A percentile compares a stretch with the other conserved stretches of the same genome.
phyloP scores from a whole-genome alignment of 2,888 invertebrate species.

The Neria commutata region DNA sequence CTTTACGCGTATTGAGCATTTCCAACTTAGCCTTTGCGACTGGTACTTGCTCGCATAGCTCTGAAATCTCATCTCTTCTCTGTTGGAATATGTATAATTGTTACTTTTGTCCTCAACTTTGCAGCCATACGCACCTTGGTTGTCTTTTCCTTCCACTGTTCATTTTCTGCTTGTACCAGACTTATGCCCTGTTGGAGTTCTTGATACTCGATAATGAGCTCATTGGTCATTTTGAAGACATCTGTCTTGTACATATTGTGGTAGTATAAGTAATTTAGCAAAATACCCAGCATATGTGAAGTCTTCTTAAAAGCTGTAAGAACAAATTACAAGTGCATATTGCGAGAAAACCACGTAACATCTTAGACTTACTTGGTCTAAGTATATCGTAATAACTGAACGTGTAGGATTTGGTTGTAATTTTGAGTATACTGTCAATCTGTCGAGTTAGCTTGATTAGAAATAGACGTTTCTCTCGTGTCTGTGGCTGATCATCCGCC shows the following conservation, averaged over 20 bases:
- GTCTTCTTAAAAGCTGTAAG: constrained; percentile 52
- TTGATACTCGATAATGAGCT: constrained; percentile 35
- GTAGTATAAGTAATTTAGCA: constrained; percentile 53
- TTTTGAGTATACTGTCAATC: constrained; percentile 52
- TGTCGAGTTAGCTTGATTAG: constrained; percentile 45
- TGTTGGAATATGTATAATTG: no score
- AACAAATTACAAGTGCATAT: not conserved
- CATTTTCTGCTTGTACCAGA: constrained; percentile 33
- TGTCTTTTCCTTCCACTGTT: constrained; percentile 28
- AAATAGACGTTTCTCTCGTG: constrained; percentile 45
- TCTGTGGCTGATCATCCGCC: constrained; percentile 33
- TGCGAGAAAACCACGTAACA: no score
- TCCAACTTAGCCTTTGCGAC: constrained; percentile 22
- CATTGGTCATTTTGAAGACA: constrained; percentile 40
- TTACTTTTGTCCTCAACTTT: no score
- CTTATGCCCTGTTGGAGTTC: constrained; percentile 32
- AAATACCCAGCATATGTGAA: constrained; percentile 42
- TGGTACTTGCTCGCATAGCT: constrained; percentile 30
- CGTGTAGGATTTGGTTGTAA: constrained; percentile 49
- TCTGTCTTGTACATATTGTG: constrained; percentile 51
- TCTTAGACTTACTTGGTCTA: constrained; percentile 44
- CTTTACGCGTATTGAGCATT: constrained; percentile 22
- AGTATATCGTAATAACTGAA: constrained; percentile 50
- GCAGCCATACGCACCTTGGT: no score
- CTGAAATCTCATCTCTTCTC: constrained; percentile 28